phyloP scores from a whole-genome alignment of 1,140 invertebrate species.

The Bombus superbus region DNA sequence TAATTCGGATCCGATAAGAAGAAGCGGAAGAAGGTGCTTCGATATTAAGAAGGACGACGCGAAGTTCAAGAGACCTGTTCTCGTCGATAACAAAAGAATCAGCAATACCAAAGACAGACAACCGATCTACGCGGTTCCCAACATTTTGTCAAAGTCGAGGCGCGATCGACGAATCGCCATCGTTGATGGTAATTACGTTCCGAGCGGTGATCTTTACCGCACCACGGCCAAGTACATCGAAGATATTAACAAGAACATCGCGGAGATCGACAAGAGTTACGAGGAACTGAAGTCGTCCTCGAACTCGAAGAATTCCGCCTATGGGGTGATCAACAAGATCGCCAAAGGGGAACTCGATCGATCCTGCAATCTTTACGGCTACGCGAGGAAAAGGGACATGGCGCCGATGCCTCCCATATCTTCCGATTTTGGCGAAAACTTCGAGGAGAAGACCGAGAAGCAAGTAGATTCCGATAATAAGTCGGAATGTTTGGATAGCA shows the following conservation, averaged over 20 bases:
- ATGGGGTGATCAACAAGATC: constrained; percentile 74
- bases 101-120: constrained; percentile 50
- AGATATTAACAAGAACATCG: constrained; percentile 79
- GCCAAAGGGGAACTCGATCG: constrained; percentile 47
- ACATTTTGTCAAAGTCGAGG: constrained; percentile 29
- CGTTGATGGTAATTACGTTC: constrained; percentile 74
- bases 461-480: constrained; percentile 27
- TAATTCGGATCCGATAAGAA: background rate
- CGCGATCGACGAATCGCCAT: constrained; percentile 45
- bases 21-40: background rate
- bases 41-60: background rate
- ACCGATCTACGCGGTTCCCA: constrained; percentile 73
- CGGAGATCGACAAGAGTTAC: constrained; percentile 78
- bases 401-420: constrained; percentile 77
- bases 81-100: background rate
- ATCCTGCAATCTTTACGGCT: constrained; percentile 52
- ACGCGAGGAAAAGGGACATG: constrained; percentile 73
- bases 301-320: constrained; percentile 52
- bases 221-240: constrained; percentile 77
- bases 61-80: background rate
- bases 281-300: constrained; percentile 68
- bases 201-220: constrained; percentile 76
- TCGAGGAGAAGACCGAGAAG: constrained; percentile 25
- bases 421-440: constrained; percentile 55
- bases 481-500: background rate